phyloP scores from a whole-genome alignment of 2,797 vertebrate genomes.

The Crocidura indochinensis region DNA sequence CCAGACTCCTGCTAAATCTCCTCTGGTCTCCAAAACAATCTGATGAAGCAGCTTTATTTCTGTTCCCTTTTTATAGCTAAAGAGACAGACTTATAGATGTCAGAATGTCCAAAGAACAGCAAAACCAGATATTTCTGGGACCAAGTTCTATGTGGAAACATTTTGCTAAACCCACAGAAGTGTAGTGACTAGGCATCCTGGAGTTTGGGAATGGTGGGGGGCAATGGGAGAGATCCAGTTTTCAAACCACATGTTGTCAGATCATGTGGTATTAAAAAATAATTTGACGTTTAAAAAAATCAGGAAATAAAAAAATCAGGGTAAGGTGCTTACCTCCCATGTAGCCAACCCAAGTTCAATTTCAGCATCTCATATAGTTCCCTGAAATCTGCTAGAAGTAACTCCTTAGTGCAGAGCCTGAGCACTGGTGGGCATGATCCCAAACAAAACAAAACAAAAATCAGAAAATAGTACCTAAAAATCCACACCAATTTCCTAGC shows the following conservation, averaged over 20 bases:
- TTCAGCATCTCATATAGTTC: too few species aligned
- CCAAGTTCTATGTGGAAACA: fast-evolving
- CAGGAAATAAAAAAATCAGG: not conserved
- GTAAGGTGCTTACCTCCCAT: too few species aligned
- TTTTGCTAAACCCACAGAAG: not conserved
- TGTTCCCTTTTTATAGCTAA: constrained; percentile 5
- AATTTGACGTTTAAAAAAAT: not conserved
- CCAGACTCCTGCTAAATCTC: not conserved
- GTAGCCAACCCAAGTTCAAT: too few species aligned
- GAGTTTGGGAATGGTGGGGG: not conserved
- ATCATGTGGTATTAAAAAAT: constrained; percentile 6
- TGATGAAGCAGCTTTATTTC: not conserved
- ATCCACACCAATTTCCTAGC: not conserved
- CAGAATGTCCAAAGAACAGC: not conserved
- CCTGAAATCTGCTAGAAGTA: too few species aligned
- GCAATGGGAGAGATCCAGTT: not conserved
- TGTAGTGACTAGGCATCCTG: too few species aligned
- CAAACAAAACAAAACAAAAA: not conserved
- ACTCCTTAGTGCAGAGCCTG: too few species aligned
- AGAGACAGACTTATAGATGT: not conserved
- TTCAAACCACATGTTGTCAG: constrained; percentile 30
- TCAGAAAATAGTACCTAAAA: constrained; percentile 53
- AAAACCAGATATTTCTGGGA: not conserved
- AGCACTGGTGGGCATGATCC: not conserved
- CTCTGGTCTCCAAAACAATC: not conserved